phyloP scores from a whole-genome alignment of 2,888 invertebrate species.

The Buathra laborator region DNA sequence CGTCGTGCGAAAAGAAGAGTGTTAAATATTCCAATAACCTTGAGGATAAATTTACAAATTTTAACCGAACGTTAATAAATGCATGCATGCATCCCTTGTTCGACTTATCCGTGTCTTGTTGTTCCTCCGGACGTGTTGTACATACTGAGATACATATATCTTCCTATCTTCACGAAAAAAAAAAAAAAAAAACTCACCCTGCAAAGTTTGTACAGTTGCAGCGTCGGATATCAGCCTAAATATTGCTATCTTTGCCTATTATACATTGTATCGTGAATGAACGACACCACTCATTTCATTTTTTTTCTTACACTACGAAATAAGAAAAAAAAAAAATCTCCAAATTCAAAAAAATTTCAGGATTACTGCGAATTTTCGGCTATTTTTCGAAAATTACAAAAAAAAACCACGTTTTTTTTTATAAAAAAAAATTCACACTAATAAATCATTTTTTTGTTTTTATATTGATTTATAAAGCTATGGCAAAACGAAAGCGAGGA shows the following conservation, averaged over 20 bases:
- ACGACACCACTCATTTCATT: not conserved
- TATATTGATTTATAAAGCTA: not conserved
- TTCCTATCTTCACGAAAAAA: conserved; percentile 27
- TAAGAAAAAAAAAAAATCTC: not conserved
- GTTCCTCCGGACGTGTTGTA: not conserved
- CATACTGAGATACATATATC: not conserved
- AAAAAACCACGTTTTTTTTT: not conserved
- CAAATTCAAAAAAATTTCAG: not conserved
- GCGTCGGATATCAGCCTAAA: conserved; percentile 23
- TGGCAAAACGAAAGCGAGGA: not conserved
- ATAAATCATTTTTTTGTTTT: too few species aligned
- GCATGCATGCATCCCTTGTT: not conserved
- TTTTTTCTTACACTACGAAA: not conserved
- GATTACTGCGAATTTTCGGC: not conserved
- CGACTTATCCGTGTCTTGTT: not conserved
- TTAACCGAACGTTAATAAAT: not conserved
- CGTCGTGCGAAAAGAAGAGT: not conserved
- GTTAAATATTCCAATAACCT: conserved; percentile 14
- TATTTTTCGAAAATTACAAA: not conserved
- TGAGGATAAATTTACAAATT: not conserved
- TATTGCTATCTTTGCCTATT: conserved; percentile 29
- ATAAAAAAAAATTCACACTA: too few species aligned
- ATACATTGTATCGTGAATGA: conserved; percentile 26
- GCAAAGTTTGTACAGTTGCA: conserved; percentile 48
- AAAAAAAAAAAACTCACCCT: conserved; percentile 11